A percentile compares a stretch with the other conserved stretches of the same genome.
Evolutionary conservation across 2,888 invertebrate species (phyloP).

Genomic region (Erebia palarica): DNA sequence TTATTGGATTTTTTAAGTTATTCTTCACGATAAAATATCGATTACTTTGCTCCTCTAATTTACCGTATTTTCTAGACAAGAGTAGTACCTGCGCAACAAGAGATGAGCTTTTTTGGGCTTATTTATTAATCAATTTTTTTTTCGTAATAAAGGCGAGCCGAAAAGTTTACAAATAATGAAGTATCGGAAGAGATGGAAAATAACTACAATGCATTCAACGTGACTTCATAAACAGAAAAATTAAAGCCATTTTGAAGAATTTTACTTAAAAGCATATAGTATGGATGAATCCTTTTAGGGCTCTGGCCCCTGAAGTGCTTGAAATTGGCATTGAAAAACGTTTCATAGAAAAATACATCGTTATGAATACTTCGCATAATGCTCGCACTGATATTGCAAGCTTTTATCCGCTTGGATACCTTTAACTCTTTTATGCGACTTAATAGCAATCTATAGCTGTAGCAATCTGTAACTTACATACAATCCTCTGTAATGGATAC

Average conservation of each 20-base stretch:
- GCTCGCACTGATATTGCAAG: neutral
- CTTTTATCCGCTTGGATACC: neutral
- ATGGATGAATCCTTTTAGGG: conserved; percentile 69
- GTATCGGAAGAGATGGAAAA: neutral
- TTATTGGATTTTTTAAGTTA: too few relatives aligned
- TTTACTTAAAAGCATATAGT: conserved; percentile 69
- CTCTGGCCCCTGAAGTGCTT: conserved; percentile 58
- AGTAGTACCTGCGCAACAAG: too few relatives aligned
- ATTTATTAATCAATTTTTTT: too few relatives aligned
- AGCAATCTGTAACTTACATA: too few relatives aligned
- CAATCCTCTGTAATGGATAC: too few relatives aligned
- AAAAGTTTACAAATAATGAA: neutral
- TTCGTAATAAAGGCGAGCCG: too few relatives aligned
- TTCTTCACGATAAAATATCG: too few relatives aligned
- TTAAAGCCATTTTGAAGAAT: conserved; percentile 64
- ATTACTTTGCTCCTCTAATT: too few relatives aligned
- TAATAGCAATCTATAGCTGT: too few relatives aligned
- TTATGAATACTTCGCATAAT: neutral
- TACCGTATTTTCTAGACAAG: too few relatives aligned
- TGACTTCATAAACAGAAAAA: conserved; percentile 63
- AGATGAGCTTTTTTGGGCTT: too few relatives aligned
- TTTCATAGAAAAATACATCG: conserved; percentile 28
- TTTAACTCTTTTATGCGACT: too few relatives aligned
- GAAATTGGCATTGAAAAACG: conserved; percentile 72
- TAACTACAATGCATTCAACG: conserved; percentile 39